phyloP scores from a whole-genome alignment of 2,888 invertebrate species.

The Spodoptera littoralis region DNA sequence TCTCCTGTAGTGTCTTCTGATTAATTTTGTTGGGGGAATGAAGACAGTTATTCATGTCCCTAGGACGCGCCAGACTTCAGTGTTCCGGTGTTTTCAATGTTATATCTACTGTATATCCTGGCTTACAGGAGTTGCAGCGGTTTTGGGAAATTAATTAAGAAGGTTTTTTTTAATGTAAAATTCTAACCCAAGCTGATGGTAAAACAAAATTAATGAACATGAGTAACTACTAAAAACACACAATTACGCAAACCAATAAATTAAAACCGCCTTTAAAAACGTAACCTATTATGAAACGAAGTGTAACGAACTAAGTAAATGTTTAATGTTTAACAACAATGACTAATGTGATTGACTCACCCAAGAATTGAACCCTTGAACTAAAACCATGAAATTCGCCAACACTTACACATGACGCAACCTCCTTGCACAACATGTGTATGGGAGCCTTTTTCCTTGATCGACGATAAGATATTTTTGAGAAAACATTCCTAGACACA shows the following conservation, averaged over 20 bases:
- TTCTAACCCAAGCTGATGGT: too few relatives aligned
- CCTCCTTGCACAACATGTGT: conserved; percentile 15
- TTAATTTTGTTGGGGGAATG: too few relatives aligned
- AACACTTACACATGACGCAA: conserved; percentile 36
- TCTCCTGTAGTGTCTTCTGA: too few relatives aligned
- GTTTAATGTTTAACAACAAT: conserved; percentile 11
- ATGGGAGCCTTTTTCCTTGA: conserved; percentile 41
- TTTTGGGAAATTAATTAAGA: too few relatives aligned
- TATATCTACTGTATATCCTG: too few relatives aligned
- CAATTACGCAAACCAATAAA: not conserved
- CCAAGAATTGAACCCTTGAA: conserved; percentile 25
- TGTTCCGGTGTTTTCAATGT: too few relatives aligned
- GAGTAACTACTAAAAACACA: too few relatives aligned
- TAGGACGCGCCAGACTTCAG: too few relatives aligned
- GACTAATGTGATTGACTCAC: conserved; percentile 33
- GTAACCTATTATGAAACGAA: conserved; percentile 1
- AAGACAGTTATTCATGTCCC: too few relatives aligned
- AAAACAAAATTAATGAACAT: too few relatives aligned
- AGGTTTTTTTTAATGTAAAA: too few relatives aligned
- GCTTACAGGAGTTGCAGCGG: too few relatives aligned
- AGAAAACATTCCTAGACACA: conserved; percentile 28
- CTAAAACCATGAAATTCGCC: conserved; percentile 41
- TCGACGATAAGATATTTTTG: conserved; percentile 28
- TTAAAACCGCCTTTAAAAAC: not conserved
- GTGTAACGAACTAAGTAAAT: conserved; percentile 5